These are phyloP conservation scores for Beris chalybata DNA, from an alignment of 2,888 invertebrate species.

Conservation along the genomic window DNA sequence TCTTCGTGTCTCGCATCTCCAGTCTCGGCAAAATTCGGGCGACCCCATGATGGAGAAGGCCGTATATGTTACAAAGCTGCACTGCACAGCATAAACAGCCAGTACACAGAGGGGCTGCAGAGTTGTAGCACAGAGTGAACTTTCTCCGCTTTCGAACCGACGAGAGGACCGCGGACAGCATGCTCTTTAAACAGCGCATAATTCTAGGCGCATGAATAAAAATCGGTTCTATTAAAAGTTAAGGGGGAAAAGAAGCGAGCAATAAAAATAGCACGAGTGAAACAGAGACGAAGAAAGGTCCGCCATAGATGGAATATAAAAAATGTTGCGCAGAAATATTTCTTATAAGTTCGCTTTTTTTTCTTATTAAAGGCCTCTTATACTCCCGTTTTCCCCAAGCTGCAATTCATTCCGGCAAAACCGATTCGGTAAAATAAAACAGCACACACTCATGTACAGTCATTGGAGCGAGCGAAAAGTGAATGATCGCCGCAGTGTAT, in stretches of 20 bases:
- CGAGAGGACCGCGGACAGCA: too few species aligned
- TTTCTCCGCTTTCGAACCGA: too few species aligned
- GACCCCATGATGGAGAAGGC: too few species aligned
- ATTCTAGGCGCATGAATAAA: constrained; percentile 19
- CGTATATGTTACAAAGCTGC: too few species aligned
- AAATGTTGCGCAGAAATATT: constrained; percentile 14
- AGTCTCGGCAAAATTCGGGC: too few species aligned
- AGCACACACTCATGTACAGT: constrained; percentile 6
- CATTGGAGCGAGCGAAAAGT: not conserved
- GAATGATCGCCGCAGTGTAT: constrained; percentile 21
- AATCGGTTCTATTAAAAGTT: not conserved
- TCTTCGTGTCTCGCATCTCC: too few species aligned
- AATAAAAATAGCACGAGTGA: not conserved
- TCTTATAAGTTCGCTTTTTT: not conserved
- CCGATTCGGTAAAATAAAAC: not conserved
- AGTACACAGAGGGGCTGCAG: too few species aligned
- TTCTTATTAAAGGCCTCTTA: not conserved
- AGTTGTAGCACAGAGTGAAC: too few species aligned
- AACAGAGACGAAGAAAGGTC: not conserved
- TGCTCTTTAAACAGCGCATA: constrained; percentile 6
- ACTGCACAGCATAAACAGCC: too few species aligned
- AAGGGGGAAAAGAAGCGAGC: not conserved
- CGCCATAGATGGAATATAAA: not conserved
- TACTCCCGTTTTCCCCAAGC: constrained; percentile 8
- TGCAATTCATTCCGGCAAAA: constrained; percentile 7